Conservation (phyloP, 2,888 invertebrate genomes). For the Pristionchus mayeri region DNA sequence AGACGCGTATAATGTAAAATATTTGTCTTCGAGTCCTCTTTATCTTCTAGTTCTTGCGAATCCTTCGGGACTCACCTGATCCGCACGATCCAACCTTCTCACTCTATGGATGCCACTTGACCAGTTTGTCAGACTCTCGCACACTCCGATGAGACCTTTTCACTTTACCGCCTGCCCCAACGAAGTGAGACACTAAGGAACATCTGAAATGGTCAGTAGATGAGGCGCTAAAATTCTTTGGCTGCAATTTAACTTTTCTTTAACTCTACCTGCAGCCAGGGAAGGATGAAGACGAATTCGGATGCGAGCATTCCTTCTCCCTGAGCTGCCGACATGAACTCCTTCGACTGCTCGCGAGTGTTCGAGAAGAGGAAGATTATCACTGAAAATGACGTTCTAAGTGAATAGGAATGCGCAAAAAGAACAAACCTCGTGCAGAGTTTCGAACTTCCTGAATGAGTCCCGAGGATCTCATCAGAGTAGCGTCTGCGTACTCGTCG, state of each 20-base stretch:
- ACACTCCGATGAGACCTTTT: background rate
- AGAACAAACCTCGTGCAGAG: background rate
- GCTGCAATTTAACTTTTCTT: slow-evolving; percentile 59
- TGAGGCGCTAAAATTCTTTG: too few relatives aligned
- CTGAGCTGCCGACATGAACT: slow-evolving; percentile 70
- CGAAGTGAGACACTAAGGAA: slow-evolving; percentile 48
- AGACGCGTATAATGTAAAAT: too few relatives aligned
- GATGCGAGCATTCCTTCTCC: slow-evolving; percentile 62
- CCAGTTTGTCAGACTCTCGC: background rate
- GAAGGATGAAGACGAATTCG: slow-evolving; percentile 73
- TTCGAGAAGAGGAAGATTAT: slow-evolving; percentile 73
- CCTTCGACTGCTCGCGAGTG: slow-evolving; percentile 73
- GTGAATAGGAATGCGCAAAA: too few relatives aligned
- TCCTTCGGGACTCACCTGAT: slow-evolving; percentile 5
- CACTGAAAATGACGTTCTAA: slow-evolving; percentile 63
- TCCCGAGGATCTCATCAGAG: slow-evolving; percentile 66
- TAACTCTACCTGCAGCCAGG: slow-evolving; percentile 69
- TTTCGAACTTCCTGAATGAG: slow-evolving; percentile 54
- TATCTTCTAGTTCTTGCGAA: too few relatives aligned
- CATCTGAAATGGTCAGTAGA: slow-evolving; percentile 55
- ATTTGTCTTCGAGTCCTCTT: too few relatives aligned
- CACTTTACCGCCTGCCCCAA: slow-evolving; percentile 3
- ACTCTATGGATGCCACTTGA: background rate
- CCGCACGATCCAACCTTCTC: background rate
- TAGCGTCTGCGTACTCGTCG: slow-evolving; percentile 70